Base-by-base conservation (phyloP, 2,797 vertebrate genomes). In the Diplodus puntazzo region DNA sequence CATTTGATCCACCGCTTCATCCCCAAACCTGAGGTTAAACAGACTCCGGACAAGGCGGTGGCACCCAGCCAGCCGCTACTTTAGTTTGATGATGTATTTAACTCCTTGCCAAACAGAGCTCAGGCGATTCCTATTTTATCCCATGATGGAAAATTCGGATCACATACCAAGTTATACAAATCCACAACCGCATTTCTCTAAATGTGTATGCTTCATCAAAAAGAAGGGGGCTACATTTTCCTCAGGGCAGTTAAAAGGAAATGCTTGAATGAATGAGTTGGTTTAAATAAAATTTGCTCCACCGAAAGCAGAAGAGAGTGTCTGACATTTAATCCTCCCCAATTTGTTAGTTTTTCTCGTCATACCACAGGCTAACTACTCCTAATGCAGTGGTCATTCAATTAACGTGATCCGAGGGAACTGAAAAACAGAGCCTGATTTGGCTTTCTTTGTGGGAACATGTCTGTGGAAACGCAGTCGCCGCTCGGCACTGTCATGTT, bases 111-210 rank as follows among this genome's bases (percentile, higher is more conserved):
- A 93, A 92, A 89, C 80, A 88, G 78, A 91, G 75, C 77, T 88
- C 83, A 84, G 74, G 82, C 85, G 75, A 88, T 87, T 90, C 88
- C 88, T 71, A 50, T 86, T 92, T 94, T 87, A 93, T 91, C 83
- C 90, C 83, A 68, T 81, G 82, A 88, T 92, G 92, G 92, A 94
- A 93, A 92, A 93, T 87, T 89, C 69, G 9, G 71, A 89, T 93
- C 91, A 92, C 79, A 69, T 83, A 88, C 77, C 82, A 85, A 85
- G 73, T 89, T 88, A 79, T 81, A 87, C 80, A 89, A 87, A 87
- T 90, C 76, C 73, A 73, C 77, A 45, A 89, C 85, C 82, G 52
- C 87, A 84, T 82, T 81, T 86, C 69, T 91, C 60, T 74, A 50
- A 89, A 91, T 86, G 66, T 87, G 84, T 87, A 85, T 52, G 79